phyloP scores from a whole-genome alignment of 1,140 invertebrate species.

The Wasmannia auropunctata region DNA sequence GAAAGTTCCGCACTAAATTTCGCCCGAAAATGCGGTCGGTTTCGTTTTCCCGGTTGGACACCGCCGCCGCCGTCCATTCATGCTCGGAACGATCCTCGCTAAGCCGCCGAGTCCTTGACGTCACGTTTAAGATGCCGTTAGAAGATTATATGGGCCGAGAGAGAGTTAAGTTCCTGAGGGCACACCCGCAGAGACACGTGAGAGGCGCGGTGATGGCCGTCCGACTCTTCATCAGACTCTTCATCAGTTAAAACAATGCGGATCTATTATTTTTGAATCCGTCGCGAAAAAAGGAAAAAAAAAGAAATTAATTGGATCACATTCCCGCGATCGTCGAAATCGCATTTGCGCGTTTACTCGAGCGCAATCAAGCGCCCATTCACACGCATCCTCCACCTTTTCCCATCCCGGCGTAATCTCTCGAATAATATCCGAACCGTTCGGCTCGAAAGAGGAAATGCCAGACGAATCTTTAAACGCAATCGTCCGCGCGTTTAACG shows the following conservation, averaged over 20 bases:
- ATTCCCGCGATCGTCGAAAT: conserved; percentile 3
- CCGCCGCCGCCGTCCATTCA: conserved; percentile 9
- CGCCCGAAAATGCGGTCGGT: conserved; percentile 22
- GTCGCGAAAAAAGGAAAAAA: conserved; percentile 2
- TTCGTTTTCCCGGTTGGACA: conserved; percentile 28
- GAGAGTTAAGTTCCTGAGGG: not conserved
- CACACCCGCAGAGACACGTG: not conserved
- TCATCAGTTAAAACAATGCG: conserved; percentile 22
- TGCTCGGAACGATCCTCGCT: conserved; percentile 4
- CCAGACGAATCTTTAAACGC: not conserved
- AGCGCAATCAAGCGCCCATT: conserved; percentile 32
- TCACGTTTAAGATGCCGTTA: conserved; percentile 21
- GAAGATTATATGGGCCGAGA: conserved; percentile 2
- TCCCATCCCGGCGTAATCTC: conserved; percentile 15
- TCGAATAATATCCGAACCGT: conserved; percentile 28
- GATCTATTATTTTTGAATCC: conserved; percentile 12
- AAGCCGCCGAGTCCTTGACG: conserved; percentile 5
- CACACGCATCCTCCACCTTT: not conserved
- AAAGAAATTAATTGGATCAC: conserved; percentile 28
- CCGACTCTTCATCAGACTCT: not conserved
- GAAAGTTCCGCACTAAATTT: conserved; percentile 56
- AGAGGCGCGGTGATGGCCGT: not conserved
- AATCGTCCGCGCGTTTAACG: not conserved
- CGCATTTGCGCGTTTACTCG: conserved; percentile 13
- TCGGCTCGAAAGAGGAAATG: not conserved